Percentiles rank a stretch among this genome's conserved stretches.
Evolutionary conservation across 2,888 invertebrate genomes (phyloP).

Genomic region (Lasioglossum zephyrum): DNA sequence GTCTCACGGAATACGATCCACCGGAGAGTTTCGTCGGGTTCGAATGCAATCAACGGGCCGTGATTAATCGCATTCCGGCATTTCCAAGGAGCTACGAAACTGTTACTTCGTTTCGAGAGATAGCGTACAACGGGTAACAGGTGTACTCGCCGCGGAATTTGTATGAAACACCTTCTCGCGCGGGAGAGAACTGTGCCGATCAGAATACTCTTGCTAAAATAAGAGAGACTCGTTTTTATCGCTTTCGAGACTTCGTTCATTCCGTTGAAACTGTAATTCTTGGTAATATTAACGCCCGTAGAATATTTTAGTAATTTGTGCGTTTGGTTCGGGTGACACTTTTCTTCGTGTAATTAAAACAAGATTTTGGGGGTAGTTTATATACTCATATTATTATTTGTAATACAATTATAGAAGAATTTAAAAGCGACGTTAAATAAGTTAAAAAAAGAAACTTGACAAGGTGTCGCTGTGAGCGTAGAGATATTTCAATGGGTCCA

Average conservation of each 20-base stretch:
- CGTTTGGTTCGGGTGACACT: background rate
- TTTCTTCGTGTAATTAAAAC: too few relatives aligned
- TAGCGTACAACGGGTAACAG: constrained; percentile 16
- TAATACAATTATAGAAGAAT: too few relatives aligned
- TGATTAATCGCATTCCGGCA: constrained; percentile 30
- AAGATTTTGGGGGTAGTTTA: too few relatives aligned
- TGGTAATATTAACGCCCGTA: too few relatives aligned
- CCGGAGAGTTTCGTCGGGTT: constrained; percentile 20
- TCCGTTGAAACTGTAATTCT: background rate
- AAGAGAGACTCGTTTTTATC: background rate
- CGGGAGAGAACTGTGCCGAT: background rate
- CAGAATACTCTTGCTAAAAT: background rate
- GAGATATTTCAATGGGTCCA: background rate
- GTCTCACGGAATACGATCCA: constrained; percentile 15
- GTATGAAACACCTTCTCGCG: background rate
- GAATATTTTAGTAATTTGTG: too few relatives aligned
- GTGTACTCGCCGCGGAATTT: constrained; percentile 14
- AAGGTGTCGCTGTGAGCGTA: too few relatives aligned
- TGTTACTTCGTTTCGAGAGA: constrained; percentile 15
- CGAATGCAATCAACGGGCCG: constrained; percentile 14
- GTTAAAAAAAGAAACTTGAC: too few relatives aligned
- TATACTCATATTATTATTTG: too few relatives aligned
- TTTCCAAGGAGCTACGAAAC: constrained; percentile 12
- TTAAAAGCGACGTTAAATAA: too few relatives aligned
- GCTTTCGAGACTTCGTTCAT: background rate